phyloP scores from a whole-genome alignment of 2,888 invertebrate species.

The Drosophila fungiperda region DNA sequence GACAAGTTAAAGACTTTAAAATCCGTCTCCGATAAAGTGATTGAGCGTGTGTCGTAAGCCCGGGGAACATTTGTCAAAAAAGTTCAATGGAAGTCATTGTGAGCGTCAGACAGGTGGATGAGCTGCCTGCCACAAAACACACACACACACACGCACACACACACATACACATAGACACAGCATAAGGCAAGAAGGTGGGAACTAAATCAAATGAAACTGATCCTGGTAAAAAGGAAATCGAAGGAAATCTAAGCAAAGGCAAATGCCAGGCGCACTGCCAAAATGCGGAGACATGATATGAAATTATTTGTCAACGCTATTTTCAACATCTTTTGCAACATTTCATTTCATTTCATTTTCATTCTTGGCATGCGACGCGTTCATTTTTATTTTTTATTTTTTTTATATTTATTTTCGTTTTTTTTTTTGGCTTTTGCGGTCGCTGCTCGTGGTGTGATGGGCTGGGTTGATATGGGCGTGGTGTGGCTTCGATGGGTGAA shows the following conservation, averaged over 20 bases:
- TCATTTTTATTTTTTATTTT: conserved; percentile 1
- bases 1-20: conserved; percentile 77
- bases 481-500: background rate
- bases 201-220: conserved; percentile 58
- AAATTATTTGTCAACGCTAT: conserved; percentile 80
- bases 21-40: conserved; percentile 72
- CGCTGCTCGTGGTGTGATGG: background rate
- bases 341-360: conserved; percentile 77
- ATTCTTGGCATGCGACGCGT: conserved; percentile 61
- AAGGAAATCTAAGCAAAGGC: conserved; percentile 47
- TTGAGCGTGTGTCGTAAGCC: conserved; percentile 62
- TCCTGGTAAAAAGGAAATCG: conserved; percentile 30
- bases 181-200: background rate
- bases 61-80: conserved; percentile 67
- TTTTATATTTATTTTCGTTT: conserved; percentile 17
- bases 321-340: conserved; percentile 77
- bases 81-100: conserved; percentile 52
- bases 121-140: conserved; percentile 14
- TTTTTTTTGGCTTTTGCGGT: conserved; percentile 17
- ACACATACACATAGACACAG: background rate
- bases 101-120: conserved; percentile 61
- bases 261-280: conserved; percentile 50
- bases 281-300: conserved; percentile 71
- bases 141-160: background rate
- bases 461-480: background rate